phyloP scores from a whole-genome alignment of 2,797 vertebrate species.

The Pogoniulus pusillus region DNA sequence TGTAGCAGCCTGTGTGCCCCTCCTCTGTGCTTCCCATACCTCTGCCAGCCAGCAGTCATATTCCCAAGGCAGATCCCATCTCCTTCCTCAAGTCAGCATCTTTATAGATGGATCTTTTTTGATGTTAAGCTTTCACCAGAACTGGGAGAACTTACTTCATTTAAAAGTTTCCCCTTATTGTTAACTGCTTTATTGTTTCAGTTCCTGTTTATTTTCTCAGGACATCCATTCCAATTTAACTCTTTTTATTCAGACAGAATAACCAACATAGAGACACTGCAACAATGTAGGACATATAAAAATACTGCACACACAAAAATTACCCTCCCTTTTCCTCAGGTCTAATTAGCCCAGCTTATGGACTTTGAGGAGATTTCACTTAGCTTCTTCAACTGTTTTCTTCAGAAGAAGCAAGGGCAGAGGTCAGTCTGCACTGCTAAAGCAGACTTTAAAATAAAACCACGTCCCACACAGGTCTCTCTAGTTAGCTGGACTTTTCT shows the following conservation, averaged over 20 bases:
- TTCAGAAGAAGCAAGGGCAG: neutral
- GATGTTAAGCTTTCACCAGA: neutral
- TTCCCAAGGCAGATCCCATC: neutral
- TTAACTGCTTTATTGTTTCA: neutral
- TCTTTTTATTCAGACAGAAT: conserved; percentile 27
- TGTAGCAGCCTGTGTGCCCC: neutral
- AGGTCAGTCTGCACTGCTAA: neutral
- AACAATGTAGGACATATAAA: neutral
- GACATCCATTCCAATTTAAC: neutral
- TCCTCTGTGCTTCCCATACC: neutral
- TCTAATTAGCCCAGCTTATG: neutral
- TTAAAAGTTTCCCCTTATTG: conserved; percentile 35
- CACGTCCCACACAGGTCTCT: neutral
- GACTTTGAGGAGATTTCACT: neutral
- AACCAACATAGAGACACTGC: neutral
- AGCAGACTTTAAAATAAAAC: neutral
- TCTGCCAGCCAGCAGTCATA: neutral
- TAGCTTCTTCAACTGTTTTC: neutral
- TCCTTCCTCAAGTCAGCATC: neutral
- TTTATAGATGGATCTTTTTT: neutral
- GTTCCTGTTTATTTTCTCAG: conserved; percentile 27
- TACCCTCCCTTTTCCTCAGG: neutral
- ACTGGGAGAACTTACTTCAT: neutral
- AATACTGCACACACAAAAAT: neutral
- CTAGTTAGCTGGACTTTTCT: neutral